Conservation (phyloP, 2,888 invertebrate genomes). For the Lasioglossum calceatum region DNA sequence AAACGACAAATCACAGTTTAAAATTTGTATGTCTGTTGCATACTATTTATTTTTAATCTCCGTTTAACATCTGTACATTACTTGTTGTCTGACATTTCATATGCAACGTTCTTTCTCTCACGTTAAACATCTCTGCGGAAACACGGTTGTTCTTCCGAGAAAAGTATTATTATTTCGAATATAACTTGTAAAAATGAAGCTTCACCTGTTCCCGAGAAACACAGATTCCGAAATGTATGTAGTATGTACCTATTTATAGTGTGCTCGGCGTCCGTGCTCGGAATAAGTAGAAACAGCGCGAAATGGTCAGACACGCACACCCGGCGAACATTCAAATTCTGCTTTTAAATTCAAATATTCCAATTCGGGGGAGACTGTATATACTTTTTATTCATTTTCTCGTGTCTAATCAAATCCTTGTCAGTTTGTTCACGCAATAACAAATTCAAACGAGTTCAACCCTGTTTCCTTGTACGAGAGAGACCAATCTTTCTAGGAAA, state of each 20-base stretch:
- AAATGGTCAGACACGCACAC: conserved; percentile 1
- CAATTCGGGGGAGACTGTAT: neutral
- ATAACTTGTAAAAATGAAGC: neutral
- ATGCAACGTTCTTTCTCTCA: neutral
- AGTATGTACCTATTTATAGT: neutral
- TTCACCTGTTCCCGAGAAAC: neutral
- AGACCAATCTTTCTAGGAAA: too few relatives aligned
- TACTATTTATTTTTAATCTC: neutral
- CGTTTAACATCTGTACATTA: neutral
- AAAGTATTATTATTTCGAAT: neutral
- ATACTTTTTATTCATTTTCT: neutral
- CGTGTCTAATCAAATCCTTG: neutral
- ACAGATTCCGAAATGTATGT: neutral
- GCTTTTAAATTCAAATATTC: neutral
- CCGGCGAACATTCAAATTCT: neutral
- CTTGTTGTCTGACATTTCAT: neutral
- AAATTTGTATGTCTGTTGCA: neutral
- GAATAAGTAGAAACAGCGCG: neutral
- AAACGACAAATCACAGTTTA: conserved; percentile 49
- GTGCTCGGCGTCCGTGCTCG: neutral
- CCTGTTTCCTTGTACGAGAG: too few relatives aligned
- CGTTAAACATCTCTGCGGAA: neutral
- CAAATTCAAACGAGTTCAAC: neutral
- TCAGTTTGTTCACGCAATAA: neutral
- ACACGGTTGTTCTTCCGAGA: neutral